Evolutionary conservation across 1,140 invertebrate species (phyloP), one percentile per base, ranked within the genome.

Genomic region (Radopholus similis): DNA sequence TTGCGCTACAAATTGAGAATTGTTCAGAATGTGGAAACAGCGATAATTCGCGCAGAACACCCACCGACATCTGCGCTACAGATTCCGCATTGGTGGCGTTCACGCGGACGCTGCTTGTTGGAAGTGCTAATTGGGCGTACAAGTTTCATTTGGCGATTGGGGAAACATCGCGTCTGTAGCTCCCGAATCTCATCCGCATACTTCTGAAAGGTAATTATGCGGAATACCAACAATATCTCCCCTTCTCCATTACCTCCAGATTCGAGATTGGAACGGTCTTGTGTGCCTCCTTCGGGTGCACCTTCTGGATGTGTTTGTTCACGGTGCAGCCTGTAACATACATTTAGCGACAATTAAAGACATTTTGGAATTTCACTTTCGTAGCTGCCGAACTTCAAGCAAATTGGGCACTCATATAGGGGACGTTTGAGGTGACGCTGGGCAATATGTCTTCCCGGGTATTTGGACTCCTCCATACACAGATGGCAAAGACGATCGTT

Each of bases 371-470:
- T 74, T 44, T 74, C 72, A 40, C 71, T 68, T 68, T 77, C 76
- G 53, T 77, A 77, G 28, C 66, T 75, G n/a, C 76, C 76, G 63
- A 77, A 77, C 32, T 49, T 68, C 26, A 38, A 8, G 49, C 76
- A 79, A 13, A 77, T 47, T 5, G 76, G 75, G 44, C 76, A 77
- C 38, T 80, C 76, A 51, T 77, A 77, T 6, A 77, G 74, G 4
- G 70, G 71, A 35, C 75, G 60, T 8, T 67, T 62, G 26, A 77
- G 49, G 59, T 77, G 76, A 13, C 77, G 78, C 64, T 80, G 77
- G 34, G 77, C 77, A 55, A 77, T 80, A 42, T 77, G 76, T 30
- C 76, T 54, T 28, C 76, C 76, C 53, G 76, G 76, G 60, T 77
- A 77, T 40, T 76, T 75, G 18, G 68, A 80, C 15, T 76, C 73